Percentiles rank a stretch among this genome's conserved stretches.
Evolutionary conservation across 2,888 invertebrate genomes (phyloP).

Genomic region (Pediacus dermestoides): DNA sequence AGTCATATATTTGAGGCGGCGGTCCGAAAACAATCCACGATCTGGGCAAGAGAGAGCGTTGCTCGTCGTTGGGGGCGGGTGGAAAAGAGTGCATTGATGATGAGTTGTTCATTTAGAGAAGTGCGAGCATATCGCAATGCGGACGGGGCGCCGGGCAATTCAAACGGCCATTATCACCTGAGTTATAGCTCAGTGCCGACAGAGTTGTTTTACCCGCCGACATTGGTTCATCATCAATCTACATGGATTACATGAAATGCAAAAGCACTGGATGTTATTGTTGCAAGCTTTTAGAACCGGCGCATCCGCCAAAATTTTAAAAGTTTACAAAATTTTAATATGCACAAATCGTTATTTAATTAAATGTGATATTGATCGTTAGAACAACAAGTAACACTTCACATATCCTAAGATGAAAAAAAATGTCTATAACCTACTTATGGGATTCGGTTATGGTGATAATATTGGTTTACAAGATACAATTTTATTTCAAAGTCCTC

Average conservation of each 20-base stretch:
- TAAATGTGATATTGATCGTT: no score
- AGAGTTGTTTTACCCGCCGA: slow-evolving; percentile 47
- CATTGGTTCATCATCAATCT: slow-evolving; percentile 45
- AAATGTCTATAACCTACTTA: no score
- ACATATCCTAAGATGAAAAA: no score
- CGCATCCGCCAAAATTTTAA: no score
- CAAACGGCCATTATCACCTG: slow-evolving; percentile 50
- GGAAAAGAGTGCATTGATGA: slow-evolving; percentile 41
- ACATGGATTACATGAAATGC: slow-evolving; percentile 39
- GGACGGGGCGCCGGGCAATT: slow-evolving; percentile 46
- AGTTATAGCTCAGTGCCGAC: slow-evolving; percentile 49
- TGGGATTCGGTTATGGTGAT: slow-evolving; percentile 14
- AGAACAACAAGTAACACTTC: no score
- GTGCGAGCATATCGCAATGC: slow-evolving; percentile 49
- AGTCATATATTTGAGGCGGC: slow-evolving; percentile 42
- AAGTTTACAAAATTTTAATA: no score
- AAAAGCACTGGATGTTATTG: no score
- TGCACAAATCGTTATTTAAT: no score
- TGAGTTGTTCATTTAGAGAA: slow-evolving; percentile 49
- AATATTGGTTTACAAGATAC: slow-evolving; percentile 15
- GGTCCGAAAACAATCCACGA: slow-evolving; percentile 47
- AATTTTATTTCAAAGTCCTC: slow-evolving; percentile 23
- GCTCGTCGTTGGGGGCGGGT: slow-evolving; percentile 26
- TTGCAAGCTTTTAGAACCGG: no score
- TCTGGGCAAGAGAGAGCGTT: slow-evolving; percentile 32